A percentile compares a stretch with the other conserved stretches of the same genome.
phyloP scores from a whole-genome alignment of 2,888 invertebrate species.

The Ornithoptera priamus region DNA sequence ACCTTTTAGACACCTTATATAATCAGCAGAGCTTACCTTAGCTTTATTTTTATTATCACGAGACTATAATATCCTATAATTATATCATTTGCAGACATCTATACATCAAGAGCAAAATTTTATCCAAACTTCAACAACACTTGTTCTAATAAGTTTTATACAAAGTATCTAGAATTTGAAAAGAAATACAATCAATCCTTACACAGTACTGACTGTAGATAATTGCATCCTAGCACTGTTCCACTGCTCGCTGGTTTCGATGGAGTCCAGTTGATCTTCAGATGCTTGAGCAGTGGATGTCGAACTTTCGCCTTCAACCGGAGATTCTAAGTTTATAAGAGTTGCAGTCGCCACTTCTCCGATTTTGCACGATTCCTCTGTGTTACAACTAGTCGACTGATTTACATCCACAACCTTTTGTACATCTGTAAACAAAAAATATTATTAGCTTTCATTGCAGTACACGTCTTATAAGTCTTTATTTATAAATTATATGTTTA shows the following conservation, averaged over 20 bases:
- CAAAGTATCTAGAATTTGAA: neutral
- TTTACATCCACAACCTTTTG: constrained; percentile 68
- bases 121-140: too few relatives aligned
- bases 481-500: neutral
- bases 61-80: too few relatives aligned
- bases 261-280: constrained; percentile 71
- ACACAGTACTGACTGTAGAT: constrained; percentile 64
- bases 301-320: constrained; percentile 40
- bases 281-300: constrained; percentile 40
- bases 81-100: too few relatives aligned
- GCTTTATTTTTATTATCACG: too few relatives aligned
- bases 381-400: constrained; percentile 66
- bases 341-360: constrained; percentile 68
- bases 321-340: constrained; percentile 70
- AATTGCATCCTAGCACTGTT: constrained; percentile 61
- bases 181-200: constrained; percentile 40
- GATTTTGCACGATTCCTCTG: constrained; percentile 57
- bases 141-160: neutral
- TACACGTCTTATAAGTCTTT: neutral
- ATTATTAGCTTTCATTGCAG: neutral
- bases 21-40: too few relatives aligned
- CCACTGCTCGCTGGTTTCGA: constrained; percentile 70
- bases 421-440: constrained; percentile 48
- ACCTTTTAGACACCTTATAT: too few relatives aligned
- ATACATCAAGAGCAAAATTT: too few relatives aligned